phyloP scores from a whole-genome alignment of 2,797 vertebrate species.

The Malacoraja senta region DNA sequence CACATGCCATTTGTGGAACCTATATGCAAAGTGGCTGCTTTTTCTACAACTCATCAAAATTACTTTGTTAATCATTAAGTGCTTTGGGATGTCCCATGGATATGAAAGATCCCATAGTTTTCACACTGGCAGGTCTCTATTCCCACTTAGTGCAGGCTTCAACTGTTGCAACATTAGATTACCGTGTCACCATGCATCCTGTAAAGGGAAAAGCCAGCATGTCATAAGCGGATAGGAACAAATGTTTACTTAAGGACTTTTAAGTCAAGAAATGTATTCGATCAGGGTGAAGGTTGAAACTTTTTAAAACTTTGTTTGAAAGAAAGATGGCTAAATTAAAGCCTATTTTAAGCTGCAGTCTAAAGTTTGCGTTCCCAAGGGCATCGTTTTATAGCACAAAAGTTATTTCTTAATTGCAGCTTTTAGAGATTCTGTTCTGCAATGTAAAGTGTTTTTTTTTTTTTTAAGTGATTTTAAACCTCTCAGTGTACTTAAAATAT shows the following conservation, averaged over 20 bases:
- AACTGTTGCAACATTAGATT: not conserved
- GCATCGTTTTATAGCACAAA: not conserved
- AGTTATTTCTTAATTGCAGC: not conserved
- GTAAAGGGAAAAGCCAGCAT: not conserved
- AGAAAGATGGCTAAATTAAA: not conserved
- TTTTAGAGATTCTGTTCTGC: not conserved
- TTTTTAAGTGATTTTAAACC: no score
- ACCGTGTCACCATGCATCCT: not conserved
- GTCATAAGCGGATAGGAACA: not conserved
- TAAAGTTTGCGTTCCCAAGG: not conserved
- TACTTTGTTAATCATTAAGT: not conserved
- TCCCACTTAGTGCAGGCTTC: not conserved
- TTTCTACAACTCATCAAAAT: not conserved
- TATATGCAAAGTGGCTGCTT: not conserved
- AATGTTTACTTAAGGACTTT: not conserved
- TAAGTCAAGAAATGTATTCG: not conserved
- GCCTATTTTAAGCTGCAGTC: not conserved
- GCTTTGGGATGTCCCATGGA: not conserved
- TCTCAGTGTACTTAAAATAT: not conserved
- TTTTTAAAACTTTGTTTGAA: not conserved
- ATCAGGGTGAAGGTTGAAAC: not conserved
- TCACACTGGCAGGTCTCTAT: not conserved
- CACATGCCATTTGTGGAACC: not conserved
- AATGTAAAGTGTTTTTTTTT: no score
- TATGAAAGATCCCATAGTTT: not conserved